Evolutionary conservation across 2,888 invertebrate species (phyloP).

Genomic region (Cephus sareptanus): DNA sequence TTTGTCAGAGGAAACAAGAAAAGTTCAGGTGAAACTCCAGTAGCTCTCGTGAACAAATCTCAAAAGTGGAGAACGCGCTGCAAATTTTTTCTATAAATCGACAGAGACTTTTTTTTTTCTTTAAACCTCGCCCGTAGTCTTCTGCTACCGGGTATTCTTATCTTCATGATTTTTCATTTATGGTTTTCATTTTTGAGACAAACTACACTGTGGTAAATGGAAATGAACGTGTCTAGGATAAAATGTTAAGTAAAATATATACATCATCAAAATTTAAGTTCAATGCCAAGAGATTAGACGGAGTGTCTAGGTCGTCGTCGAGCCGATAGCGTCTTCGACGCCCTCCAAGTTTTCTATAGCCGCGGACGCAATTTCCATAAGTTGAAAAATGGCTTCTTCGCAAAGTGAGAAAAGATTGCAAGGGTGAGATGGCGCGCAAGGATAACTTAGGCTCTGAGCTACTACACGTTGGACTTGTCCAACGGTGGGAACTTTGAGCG

Average conservation of each 20-base stretch:
- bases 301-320: not conserved
- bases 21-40: slow-evolving; percentile 33
- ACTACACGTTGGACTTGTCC: not conserved
- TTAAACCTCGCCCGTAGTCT: not conserved
- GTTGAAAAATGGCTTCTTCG: slow-evolving; percentile 57
- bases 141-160: not conserved
- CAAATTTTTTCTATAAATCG: not conserved
- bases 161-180: not conserved
- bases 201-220: not conserved
- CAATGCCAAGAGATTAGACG: not conserved
- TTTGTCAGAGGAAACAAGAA: slow-evolving; percentile 56
- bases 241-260: not conserved
- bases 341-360: slow-evolving; percentile 9
- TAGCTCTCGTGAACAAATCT: not conserved
- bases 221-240: not conserved
- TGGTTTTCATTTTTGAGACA: not conserved
- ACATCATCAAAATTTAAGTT: not conserved
- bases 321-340: not conserved
- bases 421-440: slow-evolving; percentile 14
- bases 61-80: not conserved
- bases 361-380: slow-evolving; percentile 56
- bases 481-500: not conserved
- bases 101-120: not conserved
- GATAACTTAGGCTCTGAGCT: not conserved
- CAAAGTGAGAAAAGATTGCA: slow-evolving; percentile 58